Conservation (phyloP, 2,113 vertebrate species). For the Barbus barbus region DNA sequence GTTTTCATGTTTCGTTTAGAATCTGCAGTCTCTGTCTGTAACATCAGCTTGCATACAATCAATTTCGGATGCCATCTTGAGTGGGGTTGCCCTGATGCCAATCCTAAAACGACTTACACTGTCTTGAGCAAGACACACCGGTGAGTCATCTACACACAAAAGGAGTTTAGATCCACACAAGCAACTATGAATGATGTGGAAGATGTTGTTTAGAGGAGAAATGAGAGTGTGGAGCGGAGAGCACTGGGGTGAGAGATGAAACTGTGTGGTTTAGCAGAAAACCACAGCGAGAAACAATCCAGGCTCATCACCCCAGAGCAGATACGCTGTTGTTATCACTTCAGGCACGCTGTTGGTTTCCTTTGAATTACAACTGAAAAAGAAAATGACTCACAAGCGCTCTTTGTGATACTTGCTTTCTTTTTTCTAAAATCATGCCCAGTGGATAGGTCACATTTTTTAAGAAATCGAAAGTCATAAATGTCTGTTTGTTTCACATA, state of each 20-base stretch:
- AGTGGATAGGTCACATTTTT: background rate
- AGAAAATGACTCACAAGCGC: background rate
- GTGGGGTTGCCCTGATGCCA: conserved; percentile 69
- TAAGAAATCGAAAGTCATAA: conserved; percentile 31
- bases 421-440: background rate
- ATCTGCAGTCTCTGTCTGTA: conserved; percentile 62
- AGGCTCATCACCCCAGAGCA: background rate
- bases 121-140: conserved; percentile 71
- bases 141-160: conserved; percentile 56
- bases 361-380: conserved; percentile 1
- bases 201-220: background rate
- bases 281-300: conserved; percentile 28
- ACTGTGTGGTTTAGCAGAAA: conserved; percentile 36
- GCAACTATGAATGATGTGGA: background rate
- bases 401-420: background rate
- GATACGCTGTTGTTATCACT: background rate
- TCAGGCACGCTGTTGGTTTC: conserved; percentile 28
- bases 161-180: background rate
- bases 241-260: background rate
- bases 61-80: conserved; percentile 71
- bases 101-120: conserved; percentile 66
- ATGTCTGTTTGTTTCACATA: conserved; percentile 46
- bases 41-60: conserved; percentile 61
- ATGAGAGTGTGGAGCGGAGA: background rate
- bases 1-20: conserved; percentile 59